Evolutionary conservation across 2,888 invertebrate species (phyloP), one percentile per base, ranked within the genome.

Genomic region (Myathropa florea): DNA sequence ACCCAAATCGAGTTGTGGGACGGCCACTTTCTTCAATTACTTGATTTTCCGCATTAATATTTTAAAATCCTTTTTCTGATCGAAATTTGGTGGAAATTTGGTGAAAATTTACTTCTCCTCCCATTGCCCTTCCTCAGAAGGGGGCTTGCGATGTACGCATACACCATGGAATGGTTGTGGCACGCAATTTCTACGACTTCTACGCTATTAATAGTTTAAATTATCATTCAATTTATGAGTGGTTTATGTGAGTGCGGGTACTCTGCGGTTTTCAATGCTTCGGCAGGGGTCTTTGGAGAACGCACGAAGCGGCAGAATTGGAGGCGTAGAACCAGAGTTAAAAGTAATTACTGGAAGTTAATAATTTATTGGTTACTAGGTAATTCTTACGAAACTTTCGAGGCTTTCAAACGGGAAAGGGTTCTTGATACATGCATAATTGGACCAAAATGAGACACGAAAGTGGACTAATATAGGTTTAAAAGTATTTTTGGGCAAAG

Each of bases 21-120:
- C 28, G 63, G 53, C 30, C 61, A 81, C 75, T 81, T 57, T 81
- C 73, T 59, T 75, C 80, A 68, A 81, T 75, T 75, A 73, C 73
- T 81, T 68, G 73, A 81, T 68, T 75, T 75, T 46, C 60, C 67
- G 39, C 63, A 81, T 81, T 39, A 81, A 81, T 81, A 81, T 81
- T 81, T 81, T 68, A 81, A 82, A 82, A 82, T 75, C 71, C 10
- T 30, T 30, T 26, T 60, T 46, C 30, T 14, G 61, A 10, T 26
- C 14, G 61, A 28, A 61, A 30, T 65, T 70, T 21, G 33, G 53
- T 57, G 46, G 36, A 76, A 79, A 80, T 72, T 46, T 46, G 46
- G 46, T 46, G 18, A 46, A 46, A 46, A 6, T 18, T 18, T 18
- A 46, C 18, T 18, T 7, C 18, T 7, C 46, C 7, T 18, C 46